Evolutionary conservation across 2,888 invertebrate genomes (phyloP), one percentile per base, ranked within the genome.

Genomic region (Drosophila stalkeri): DNA sequence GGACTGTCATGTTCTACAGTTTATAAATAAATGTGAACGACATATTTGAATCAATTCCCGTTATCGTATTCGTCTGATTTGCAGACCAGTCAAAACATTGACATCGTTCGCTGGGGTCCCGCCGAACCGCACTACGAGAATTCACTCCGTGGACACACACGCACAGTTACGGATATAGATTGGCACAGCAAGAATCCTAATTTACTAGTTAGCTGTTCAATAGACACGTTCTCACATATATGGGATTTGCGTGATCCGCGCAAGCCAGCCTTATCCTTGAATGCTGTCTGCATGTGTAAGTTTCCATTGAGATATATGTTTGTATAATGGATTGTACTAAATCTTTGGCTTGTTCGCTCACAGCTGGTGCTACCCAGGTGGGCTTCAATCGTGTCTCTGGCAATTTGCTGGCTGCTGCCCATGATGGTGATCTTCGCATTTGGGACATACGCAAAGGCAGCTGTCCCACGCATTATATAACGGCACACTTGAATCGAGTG

Each of bases 401-500:
- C 0, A 94, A 98, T 92, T 94, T 97, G 75, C 94, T 99, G 77
- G 99, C 99, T 2, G 98, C 99, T 51, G 97, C 98, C 6, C 99
- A 99, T 92, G 98, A 99, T 91, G 98, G 98, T 3, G 99, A 99
- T 93, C 96, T 99, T 5, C 96, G 98, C 92, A 95, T 99, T 79
- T 99, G 99, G 99, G 99, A 99, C 92, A 96, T 97, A 81, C 94
- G 99, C 75, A 98, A 98, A 94, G 95, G 96, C 74, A 95, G 96
- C 56, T 95, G 96, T 61, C 98, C 99, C 0, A 95, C 98, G 4
- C 97, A 98, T 91, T 99, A 98, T 87, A 97, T 99, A 83, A 96
- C 98, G 31, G 99, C 98, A 5, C 99, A 99, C 94, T 94, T 98
- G 49, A 92, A 92, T 74, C 84, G 98, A 94, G 98, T 99, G 79